A percentile compares a stretch with the other conserved stretches of the same genome.
Conservation (phyloP, 2,113 vertebrate genomes). For the Brienomyrus longianalis region DNA sequence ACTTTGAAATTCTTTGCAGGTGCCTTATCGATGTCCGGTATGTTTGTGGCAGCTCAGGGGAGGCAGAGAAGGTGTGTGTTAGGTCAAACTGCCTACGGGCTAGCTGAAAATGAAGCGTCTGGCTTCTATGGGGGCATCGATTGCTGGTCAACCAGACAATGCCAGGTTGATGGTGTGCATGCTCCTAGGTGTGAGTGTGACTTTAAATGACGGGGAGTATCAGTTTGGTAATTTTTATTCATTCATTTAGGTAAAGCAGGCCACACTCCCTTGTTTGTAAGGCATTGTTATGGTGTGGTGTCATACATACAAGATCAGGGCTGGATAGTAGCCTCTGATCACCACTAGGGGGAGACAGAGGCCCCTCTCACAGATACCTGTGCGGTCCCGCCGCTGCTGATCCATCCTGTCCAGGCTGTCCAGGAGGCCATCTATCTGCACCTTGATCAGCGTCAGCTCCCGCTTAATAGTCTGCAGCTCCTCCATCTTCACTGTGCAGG, state of each 20-base stretch:
- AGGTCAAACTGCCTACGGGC: neutral
- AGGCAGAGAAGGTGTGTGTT: neutral
- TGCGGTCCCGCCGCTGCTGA: slow-evolving; percentile 54
- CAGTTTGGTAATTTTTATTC: neutral
- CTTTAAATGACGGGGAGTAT: neutral
- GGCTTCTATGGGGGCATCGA: slow-evolving; percentile 23
- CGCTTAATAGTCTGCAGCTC: slow-evolving; percentile 76
- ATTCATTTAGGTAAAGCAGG: neutral
- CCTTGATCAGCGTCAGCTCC: slow-evolving; percentile 82
- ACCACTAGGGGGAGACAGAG: neutral
- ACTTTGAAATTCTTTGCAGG: neutral
- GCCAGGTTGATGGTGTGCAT: slow-evolving; percentile 28
- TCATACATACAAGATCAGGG: neutral
- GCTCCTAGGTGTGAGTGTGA: slow-evolving; percentile 20
- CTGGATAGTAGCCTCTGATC: neutral
- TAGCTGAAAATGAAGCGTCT: neutral
- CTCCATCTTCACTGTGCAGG: slow-evolving; percentile 60
- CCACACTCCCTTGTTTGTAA: neutral
- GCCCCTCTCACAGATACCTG: slow-evolving; percentile 42
- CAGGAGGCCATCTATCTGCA: slow-evolving; percentile 76
- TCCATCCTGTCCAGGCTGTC: slow-evolving; percentile 78
- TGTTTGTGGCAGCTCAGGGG: neutral
- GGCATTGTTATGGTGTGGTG: neutral
- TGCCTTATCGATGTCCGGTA: neutral
- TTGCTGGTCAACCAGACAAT: neutral